These are phyloP conservation scores for Pollenia labialis DNA, from an alignment of 2,888 invertebrate genomes.

Conservation along the genomic window DNA sequence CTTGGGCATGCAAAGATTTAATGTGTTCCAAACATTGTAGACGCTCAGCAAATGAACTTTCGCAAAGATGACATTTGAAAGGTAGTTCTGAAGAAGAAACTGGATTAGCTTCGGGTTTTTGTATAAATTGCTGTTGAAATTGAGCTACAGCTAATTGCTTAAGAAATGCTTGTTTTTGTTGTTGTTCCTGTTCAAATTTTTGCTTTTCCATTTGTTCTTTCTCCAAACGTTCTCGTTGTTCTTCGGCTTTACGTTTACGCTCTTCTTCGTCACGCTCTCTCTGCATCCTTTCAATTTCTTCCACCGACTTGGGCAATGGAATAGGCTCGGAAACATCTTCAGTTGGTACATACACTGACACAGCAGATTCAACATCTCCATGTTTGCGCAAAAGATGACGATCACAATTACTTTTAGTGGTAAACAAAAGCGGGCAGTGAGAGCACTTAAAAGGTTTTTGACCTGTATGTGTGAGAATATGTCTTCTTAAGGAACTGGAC, in stretches of 20 bases:
- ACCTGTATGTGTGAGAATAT: slow-evolving; percentile 96
- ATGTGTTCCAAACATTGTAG: slow-evolving; percentile 93
- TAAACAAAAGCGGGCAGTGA: slow-evolving; percentile 96
- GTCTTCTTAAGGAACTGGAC: slow-evolving; percentile 97
- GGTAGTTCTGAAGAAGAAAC: slow-evolving; percentile 88
- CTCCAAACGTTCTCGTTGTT: slow-evolving; percentile 77
- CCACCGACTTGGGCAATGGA: slow-evolving; percentile 82
- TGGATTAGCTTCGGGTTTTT: slow-evolving; percentile 48
- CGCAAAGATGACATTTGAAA: slow-evolving; percentile 97
- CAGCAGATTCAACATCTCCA: slow-evolving; percentile 85
- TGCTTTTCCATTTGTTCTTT: slow-evolving; percentile 76
- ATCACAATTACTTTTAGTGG: slow-evolving; percentile 98
- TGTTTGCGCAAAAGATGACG: slow-evolving; percentile 96
- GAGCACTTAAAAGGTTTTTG: slow-evolving; percentile 98
- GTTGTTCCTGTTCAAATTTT: slow-evolving; percentile 75
- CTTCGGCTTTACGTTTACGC: slow-evolving; percentile 78
- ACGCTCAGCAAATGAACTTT: slow-evolving; percentile 92
- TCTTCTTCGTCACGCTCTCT: slow-evolving; percentile 77
- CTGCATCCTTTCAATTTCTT: slow-evolving; percentile 82
- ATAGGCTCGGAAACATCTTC: slow-evolving; percentile 84
- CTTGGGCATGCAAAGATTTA: slow-evolving; percentile 89
- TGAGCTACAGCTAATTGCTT: slow-evolving; percentile 83
- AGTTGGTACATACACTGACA: slow-evolving; percentile 85
- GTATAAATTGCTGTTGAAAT: slow-evolving; percentile 85
- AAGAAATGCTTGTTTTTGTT: slow-evolving; percentile 76